Percentiles rank a stretch among this genome's conserved stretches.
These are phyloP conservation scores for Papilio protenor DNA, from an alignment of 2,888 invertebrate species.

Conservation along the genomic window DNA sequence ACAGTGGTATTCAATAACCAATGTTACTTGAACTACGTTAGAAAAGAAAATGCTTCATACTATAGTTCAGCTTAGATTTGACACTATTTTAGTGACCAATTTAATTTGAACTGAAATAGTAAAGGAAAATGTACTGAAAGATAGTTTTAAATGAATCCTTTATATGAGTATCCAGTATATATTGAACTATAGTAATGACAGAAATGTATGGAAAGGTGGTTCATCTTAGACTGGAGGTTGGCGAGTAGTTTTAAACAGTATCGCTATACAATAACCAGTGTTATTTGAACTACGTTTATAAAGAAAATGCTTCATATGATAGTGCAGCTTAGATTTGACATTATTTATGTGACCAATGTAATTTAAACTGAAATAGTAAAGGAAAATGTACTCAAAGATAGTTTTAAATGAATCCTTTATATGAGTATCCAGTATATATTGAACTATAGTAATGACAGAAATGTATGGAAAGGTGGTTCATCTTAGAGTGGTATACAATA, in stretches of 20 bases:
- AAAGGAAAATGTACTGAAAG: not conserved
- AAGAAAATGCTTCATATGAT: not conserved
- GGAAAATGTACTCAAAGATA: not conserved
- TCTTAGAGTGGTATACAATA: no score
- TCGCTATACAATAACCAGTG: not conserved
- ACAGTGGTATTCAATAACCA: not conserved
- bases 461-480: not conserved
- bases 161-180: not conserved
- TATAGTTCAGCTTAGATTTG: not conserved
- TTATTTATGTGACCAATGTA: not conserved
- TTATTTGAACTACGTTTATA: not conserved
- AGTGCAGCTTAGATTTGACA: not conserved
- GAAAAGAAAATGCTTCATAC: not conserved
- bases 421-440: not conserved
- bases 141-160: not conserved
- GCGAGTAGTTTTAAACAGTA: no score
- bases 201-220: not conserved
- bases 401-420: not conserved
- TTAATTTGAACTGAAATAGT: not conserved
- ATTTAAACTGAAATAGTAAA: not conserved
- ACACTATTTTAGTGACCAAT: not conserved
- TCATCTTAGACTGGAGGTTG: not conserved
- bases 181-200: not conserved
- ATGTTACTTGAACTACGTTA: not conserved
- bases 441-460: not conserved